Evolutionary conservation across 2,113 vertebrate genomes (phyloP).

Genomic region (Eublepharis macularius): DNA sequence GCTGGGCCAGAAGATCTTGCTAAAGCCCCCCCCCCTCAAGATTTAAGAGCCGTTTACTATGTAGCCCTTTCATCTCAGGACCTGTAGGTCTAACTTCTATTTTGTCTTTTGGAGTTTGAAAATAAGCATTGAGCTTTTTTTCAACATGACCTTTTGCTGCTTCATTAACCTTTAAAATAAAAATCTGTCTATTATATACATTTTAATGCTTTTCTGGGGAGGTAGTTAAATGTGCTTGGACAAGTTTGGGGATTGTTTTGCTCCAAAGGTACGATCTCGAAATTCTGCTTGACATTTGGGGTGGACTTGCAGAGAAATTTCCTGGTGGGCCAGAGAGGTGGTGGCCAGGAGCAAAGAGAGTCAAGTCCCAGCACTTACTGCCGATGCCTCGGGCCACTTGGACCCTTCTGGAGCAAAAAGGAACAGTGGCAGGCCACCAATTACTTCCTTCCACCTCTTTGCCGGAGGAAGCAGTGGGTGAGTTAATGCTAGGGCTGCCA

Average conservation of each 20-base stretch:
- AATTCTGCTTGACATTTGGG: not conserved
- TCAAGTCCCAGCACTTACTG: too few species aligned
- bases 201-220: conserved; percentile 9
- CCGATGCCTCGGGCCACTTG: too few species aligned
- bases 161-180: conserved; percentile 14
- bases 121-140: conserved; percentile 24
- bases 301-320: too few species aligned
- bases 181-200: not conserved
- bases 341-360: too few species aligned
- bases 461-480: too few species aligned
- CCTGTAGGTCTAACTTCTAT: not conserved
- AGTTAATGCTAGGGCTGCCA: too few species aligned
- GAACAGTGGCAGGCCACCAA: too few species aligned
- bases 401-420: too few species aligned
- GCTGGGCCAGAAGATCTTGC: not conserved
- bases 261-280: not conserved
- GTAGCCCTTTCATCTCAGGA: not conserved
- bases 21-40: not conserved
- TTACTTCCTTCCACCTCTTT: too few species aligned
- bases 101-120: rapidly evolving
- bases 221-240: not conserved
- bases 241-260: not conserved
- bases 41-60: not conserved
- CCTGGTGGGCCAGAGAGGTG: too few species aligned
- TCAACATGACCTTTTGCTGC: conserved; percentile 8